Evolutionary conservation across 2,113 vertebrate species (phyloP).

Genomic region (Onychostoma macrolepis): DNA sequence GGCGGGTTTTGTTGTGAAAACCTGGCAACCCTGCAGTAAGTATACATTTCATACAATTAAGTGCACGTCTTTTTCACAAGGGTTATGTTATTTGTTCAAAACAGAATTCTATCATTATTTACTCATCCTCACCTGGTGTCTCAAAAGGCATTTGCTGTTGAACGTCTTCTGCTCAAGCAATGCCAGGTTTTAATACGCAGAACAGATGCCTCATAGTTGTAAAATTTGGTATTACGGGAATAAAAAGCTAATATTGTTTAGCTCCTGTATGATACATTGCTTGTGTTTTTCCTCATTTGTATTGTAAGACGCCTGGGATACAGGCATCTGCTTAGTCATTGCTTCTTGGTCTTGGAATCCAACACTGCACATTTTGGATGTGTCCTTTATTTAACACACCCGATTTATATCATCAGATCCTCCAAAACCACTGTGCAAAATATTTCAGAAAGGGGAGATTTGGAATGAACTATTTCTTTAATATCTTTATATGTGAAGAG

Average conservation of each 20-base stretch:
- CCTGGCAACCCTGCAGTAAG: no score
- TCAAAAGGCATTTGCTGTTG: not conserved
- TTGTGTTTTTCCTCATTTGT: not conserved
- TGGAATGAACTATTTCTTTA: not conserved
- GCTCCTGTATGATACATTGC: not conserved
- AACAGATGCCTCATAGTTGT: not conserved
- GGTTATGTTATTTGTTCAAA: not conserved
- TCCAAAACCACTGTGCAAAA: not conserved
- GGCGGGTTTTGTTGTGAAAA: no score
- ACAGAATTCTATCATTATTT: not conserved
- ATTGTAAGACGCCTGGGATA: not conserved
- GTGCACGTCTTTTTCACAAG: not conserved
- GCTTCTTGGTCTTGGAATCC: not conserved
- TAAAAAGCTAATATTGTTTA: not conserved
- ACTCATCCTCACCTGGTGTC: not conserved
- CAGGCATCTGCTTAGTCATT: not conserved
- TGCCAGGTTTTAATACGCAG: not conserved
- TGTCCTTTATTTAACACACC: not conserved
- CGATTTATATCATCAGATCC: not conserved
- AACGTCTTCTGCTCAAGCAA: not conserved
- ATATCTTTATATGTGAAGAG: not conserved
- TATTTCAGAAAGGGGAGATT: not conserved
- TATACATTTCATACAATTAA: not conserved
- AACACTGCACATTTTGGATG: not conserved
- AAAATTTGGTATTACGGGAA: not conserved